These are phyloP conservation scores for Serinus canaria DNA, from an alignment of 2,113 vertebrate genomes.

Conservation along the genomic window DNA sequence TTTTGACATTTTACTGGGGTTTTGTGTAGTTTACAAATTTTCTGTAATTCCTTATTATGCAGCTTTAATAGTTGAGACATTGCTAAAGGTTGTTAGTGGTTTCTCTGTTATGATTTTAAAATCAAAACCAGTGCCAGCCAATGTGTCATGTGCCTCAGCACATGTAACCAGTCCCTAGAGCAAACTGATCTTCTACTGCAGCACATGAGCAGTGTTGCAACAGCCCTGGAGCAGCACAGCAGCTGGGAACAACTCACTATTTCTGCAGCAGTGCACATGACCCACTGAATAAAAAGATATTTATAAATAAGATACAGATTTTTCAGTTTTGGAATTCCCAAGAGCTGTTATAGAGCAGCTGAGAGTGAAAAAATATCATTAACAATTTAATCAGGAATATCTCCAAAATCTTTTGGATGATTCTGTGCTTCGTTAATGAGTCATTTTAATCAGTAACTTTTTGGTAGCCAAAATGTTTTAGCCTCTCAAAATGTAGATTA, in stretches of 20 bases:
- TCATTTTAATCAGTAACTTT: background rate
- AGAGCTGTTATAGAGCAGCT: background rate
- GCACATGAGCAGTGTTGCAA: background rate
- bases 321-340: background rate
- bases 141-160: background rate
- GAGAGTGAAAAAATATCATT: background rate
- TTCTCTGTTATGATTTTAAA: constrained; percentile 43
- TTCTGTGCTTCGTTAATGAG: background rate
- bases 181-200: background rate
- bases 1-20: background rate
- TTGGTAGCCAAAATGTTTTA: background rate
- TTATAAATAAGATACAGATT: background rate
- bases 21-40: background rate
- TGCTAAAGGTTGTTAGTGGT: constrained; percentile 47
- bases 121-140: constrained; percentile 25
- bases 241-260: background rate
- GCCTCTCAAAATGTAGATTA: too few relatives aligned
- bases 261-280: background rate
- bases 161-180: background rate
- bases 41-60: constrained; percentile 33
- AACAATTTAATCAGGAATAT: background rate
- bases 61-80: constrained; percentile 14
- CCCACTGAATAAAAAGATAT: background rate
- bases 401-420: background rate
- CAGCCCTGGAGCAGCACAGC: background rate